Percentiles rank a stretch among this genome's conserved stretches.
These are phyloP conservation scores for Dipus sagitta DNA, from an alignment of 2,797 vertebrate species.

Conservation along the genomic window DNA sequence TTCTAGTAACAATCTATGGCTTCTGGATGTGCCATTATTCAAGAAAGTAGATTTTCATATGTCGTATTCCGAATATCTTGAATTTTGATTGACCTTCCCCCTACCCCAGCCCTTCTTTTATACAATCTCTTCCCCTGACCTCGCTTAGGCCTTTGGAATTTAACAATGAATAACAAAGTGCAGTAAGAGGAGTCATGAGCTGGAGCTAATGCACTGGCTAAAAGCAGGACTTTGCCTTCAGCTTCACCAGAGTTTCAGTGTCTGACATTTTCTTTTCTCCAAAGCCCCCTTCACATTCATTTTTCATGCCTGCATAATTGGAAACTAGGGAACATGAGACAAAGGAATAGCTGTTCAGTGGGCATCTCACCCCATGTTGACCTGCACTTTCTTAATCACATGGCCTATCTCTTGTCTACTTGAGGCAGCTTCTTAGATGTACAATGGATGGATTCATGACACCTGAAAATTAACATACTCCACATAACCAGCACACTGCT, in stretches of 20 bases:
- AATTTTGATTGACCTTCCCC: no score
- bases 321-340: not conserved
- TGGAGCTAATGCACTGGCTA: not conserved
- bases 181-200: not conserved
- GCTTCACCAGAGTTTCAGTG: not conserved
- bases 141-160: not conserved
- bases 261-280: not conserved
- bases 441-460: not conserved
- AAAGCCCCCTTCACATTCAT: not conserved
- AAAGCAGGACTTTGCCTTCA: no score
- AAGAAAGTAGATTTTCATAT: no score
- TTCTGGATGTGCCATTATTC: no score
- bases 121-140: no score
- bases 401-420: not conserved
- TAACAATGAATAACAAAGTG: not conserved
- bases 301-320: not conserved
- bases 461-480: not conserved
- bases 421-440: not conserved
- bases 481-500: not conserved
- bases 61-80: no score
- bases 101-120: no score
- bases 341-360: not conserved
- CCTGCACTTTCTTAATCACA: not conserved
- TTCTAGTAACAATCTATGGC: no score
- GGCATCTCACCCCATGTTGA: not conserved